Base-by-base conservation (phyloP, 2,888 invertebrate species). In the Synanthedon myopaeformis region DNA sequence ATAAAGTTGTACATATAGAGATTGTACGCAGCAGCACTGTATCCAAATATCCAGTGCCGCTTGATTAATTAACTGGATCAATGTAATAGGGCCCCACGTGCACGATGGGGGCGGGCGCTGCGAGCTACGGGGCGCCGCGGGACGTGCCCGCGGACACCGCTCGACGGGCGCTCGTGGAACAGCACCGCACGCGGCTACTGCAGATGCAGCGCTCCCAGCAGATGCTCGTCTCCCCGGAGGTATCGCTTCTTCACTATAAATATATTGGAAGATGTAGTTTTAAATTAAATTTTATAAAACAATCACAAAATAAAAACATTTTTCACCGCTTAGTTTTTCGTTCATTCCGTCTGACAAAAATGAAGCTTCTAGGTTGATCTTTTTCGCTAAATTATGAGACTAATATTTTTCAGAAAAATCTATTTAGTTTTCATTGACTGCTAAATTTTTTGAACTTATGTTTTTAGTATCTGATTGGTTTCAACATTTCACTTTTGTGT, bases 191-290 rank as follows among this genome's bases (percentile, higher is more conserved):
- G 62, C 90, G 95, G 11, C 82, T 95, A 64, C 79, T 95, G 67
- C 93, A 93, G 63, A 91, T 92, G 74, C 95, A 96, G 75, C 92
- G 93, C 67, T 92, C 93, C 71, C 95, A 95, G 72, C 94, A 94
- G 69, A 81, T 94, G 82, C 89, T 95, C 59, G 94, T 95, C 65
- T 92, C 86, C 42, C 82, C 83, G 0, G 86, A 85, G 80, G 86
- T 82, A 53, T 8, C 3, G 14, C 49, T 19, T 19, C 19, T 19
- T 28, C 28, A 28, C 28, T 6, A 5, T 1, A 28, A 35, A 35
- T 10, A 35, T 35, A 35, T 35, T 35, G 8, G 35, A 10, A 10
- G 10, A 10, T 10, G 35, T 28, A 8, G 6, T 28, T 28, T 28
- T 28, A 6, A 28, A 28, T 28, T 8, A 28, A 28, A 28, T 8